A percentile compares a stretch with the other conserved stretches of the same genome.
phyloP scores from a whole-genome alignment of 2,888 invertebrate genomes.

The Catocala sponsa region DNA sequence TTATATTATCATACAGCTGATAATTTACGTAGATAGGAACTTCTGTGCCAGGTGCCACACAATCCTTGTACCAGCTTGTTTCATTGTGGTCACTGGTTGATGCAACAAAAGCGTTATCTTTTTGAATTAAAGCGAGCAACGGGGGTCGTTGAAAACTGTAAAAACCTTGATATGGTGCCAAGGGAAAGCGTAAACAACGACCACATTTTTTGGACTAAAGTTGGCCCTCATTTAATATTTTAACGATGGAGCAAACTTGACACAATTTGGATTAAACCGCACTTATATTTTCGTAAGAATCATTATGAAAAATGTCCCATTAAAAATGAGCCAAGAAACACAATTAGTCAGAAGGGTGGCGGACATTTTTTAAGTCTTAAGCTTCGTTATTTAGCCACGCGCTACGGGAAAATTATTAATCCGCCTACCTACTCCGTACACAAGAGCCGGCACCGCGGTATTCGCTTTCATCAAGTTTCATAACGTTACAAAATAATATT shows the following conservation, averaged over 20 bases:
- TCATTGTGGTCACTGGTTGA: background rate
- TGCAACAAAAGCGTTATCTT: background rate
- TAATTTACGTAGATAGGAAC: too few species aligned
- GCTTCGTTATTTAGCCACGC: background rate
- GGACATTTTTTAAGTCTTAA: background rate
- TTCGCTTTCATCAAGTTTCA: too few species aligned
- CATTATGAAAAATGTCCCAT: background rate
- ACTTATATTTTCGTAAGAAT: background rate
- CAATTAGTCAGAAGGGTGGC: conserved; percentile 1
- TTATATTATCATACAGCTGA: too few species aligned
- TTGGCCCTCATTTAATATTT: conserved; percentile 8
- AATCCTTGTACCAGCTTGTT: background rate
- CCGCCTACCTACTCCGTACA: too few species aligned
- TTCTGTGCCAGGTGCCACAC: too few species aligned
- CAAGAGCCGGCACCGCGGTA: too few species aligned
- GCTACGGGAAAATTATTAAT: too few species aligned
- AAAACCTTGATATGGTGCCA: conserved; percentile 1
- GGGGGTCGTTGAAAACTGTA: background rate
- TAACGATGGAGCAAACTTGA: conserved; percentile 5
- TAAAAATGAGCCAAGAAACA: conserved; percentile 1
- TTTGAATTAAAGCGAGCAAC: background rate
- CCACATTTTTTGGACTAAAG: background rate
- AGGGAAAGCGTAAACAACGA: conserved; percentile 4
- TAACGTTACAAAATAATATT: too few species aligned
- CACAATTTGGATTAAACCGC: background rate